phyloP scores from a whole-genome alignment of 2,888 invertebrate species.

The Orthosia gracilis region DNA sequence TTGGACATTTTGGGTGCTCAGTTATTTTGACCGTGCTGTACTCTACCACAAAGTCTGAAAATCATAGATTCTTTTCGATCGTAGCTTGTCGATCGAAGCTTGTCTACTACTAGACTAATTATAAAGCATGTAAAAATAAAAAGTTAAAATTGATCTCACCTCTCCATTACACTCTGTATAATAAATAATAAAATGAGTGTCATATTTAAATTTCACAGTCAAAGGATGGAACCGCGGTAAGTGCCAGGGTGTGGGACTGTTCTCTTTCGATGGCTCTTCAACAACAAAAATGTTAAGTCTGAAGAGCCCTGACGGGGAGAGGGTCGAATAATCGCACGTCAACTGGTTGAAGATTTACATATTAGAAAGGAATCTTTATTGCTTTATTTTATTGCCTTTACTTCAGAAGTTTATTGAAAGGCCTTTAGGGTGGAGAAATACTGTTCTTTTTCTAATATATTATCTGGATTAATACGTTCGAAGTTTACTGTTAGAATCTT shows the following conservation, averaged over 20 bases:
- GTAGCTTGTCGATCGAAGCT: too few relatives aligned
- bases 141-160: too few relatives aligned
- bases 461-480: background rate
- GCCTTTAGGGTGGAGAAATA: background rate
- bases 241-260: conserved; percentile 62
- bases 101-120: too few relatives aligned
- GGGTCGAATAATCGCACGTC: conserved; percentile 11
- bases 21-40: too few relatives aligned
- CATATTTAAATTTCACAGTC: background rate
- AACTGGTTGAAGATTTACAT: conserved; percentile 34
- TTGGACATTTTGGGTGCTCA: too few relatives aligned
- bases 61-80: too few relatives aligned
- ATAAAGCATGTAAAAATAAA: too few relatives aligned
- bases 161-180: background rate
- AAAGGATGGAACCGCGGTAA: conserved; percentile 26
- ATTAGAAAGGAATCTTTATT: conserved; percentile 26
- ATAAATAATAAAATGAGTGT: conserved; percentile 3
- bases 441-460: background rate
- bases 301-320: conserved; percentile 47
- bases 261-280: conserved; percentile 65
- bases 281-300: conserved; percentile 69
- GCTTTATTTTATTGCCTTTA: conserved; percentile 33
- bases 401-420: background rate
- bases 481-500: background rate
- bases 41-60: too few relatives aligned